phyloP scores from a whole-genome alignment of 2,113 vertebrate species.

The Scortum barcoo region DNA sequence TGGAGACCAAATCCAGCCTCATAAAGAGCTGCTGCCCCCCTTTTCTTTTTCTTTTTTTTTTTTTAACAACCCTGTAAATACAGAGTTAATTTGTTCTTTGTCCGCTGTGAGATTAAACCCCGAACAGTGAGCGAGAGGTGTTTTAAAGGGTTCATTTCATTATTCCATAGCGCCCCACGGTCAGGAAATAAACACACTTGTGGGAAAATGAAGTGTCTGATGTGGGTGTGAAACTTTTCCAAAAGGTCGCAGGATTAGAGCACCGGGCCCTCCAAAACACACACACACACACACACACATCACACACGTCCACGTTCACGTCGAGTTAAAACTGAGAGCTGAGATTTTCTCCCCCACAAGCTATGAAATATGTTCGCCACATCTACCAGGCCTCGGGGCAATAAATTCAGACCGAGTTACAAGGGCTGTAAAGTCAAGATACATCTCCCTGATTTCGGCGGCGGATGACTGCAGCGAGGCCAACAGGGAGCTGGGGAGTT shows the following conservation, averaged over 20 bases:
- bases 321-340: constrained; percentile 6
- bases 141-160: constrained; percentile 72
- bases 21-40: constrained; percentile 62
- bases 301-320: no score
- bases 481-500: constrained; percentile 10
- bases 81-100: constrained; percentile 71
- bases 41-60: no score
- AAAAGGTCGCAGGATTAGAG: constrained; percentile 33
- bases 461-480: constrained; percentile 2
- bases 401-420: constrained; percentile 65
- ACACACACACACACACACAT: no score
- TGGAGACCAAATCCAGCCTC: constrained; percentile 59
- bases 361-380: constrained; percentile 51
- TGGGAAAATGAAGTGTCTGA: constrained; percentile 68
- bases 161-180: constrained; percentile 51
- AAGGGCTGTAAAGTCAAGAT: constrained; percentile 62
- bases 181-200: constrained; percentile 72
- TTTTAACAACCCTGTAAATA: constrained; percentile 77
- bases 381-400: constrained; percentile 21
- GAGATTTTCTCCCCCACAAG: constrained; percentile 3
- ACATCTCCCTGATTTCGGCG: constrained; percentile 45
- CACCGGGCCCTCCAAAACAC: background rate
- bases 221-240: constrained; percentile 59
- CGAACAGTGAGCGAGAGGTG: constrained; percentile 56
- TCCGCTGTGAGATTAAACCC: constrained; percentile 60